phyloP scores from a whole-genome alignment of 1,140 invertebrate genomes.

The Ladona fulva region DNA sequence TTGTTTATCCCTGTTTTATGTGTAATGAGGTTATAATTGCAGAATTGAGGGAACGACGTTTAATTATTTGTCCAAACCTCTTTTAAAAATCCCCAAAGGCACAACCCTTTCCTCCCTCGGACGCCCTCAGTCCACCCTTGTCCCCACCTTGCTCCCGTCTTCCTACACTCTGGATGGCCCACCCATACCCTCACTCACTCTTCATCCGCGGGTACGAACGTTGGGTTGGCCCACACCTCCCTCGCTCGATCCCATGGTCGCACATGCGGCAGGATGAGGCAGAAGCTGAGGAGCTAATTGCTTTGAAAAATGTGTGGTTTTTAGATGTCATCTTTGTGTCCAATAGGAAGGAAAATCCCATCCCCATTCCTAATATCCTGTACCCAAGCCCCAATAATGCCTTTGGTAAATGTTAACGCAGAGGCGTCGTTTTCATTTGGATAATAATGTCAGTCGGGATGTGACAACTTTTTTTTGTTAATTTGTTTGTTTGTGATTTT shows the following conservation, averaged over 20 bases:
- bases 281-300: background rate
- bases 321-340: background rate
- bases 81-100: background rate
- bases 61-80: slow-evolving; percentile 1
- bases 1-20: slow-evolving; percentile 5
- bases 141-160: background rate
- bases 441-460: too few relatives aligned
- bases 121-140: background rate
- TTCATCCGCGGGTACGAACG: slow-evolving; percentile 6
- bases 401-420: background rate
- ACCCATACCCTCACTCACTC: background rate
- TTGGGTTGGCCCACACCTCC: background rate
- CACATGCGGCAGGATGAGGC: background rate
- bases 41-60: background rate
- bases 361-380: background rate
- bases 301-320: background rate
- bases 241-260: slow-evolving; percentile 5
- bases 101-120: background rate
- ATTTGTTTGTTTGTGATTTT: too few relatives aligned
- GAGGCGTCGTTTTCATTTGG: background rate
- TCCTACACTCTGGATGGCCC: background rate
- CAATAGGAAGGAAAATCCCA: background rate
- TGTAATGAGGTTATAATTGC: background rate
- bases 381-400: background rate
- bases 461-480: too few relatives aligned